A percentile compares a stretch with the other conserved stretches of the same genome.
Evolutionary conservation across 1,140 invertebrate genomes (phyloP).

Genomic region (Alviniconcha marisindica): DNA sequence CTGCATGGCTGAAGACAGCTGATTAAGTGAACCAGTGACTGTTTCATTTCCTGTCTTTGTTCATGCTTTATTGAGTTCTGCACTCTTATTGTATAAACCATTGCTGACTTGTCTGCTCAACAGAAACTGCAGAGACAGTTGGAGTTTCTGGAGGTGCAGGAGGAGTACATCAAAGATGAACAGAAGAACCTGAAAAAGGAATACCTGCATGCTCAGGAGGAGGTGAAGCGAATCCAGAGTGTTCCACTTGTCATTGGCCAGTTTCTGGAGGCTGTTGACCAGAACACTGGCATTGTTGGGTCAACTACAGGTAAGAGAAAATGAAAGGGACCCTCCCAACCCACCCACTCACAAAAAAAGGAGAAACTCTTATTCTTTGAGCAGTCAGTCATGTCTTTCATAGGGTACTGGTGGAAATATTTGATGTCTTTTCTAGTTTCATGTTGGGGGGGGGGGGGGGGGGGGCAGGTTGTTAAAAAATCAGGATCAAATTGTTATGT

Average conservation of each 20-base stretch:
- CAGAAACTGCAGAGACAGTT: constrained; percentile 96
- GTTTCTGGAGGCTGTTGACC: constrained; percentile 98
- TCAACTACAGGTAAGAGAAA: constrained; percentile 83
- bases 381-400: too few relatives aligned
- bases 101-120: constrained; percentile 40
- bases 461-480: too few relatives aligned
- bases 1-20: not conserved
- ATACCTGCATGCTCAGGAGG: constrained; percentile 97
- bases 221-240: constrained; percentile 97
- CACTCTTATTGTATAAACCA: not conserved
- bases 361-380: too few relatives aligned
- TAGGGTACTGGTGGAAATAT: too few relatives aligned
- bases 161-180: constrained; percentile 99
- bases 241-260: constrained; percentile 98
- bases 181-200: constrained; percentile 98
- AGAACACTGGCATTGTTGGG: constrained; percentile 96
- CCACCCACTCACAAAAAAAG: too few relatives aligned
- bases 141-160: constrained; percentile 98
- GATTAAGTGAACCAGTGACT: too few relatives aligned
- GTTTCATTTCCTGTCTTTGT: not conserved
- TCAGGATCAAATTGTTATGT: too few relatives aligned
- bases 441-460: too few relatives aligned
- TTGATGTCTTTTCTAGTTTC: too few relatives aligned
- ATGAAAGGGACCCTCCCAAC: too few relatives aligned
- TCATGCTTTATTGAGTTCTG: not conserved